These are phyloP conservation scores for Chesias legatella DNA, from an alignment of 2,888 invertebrate species.

Conservation along the genomic window DNA sequence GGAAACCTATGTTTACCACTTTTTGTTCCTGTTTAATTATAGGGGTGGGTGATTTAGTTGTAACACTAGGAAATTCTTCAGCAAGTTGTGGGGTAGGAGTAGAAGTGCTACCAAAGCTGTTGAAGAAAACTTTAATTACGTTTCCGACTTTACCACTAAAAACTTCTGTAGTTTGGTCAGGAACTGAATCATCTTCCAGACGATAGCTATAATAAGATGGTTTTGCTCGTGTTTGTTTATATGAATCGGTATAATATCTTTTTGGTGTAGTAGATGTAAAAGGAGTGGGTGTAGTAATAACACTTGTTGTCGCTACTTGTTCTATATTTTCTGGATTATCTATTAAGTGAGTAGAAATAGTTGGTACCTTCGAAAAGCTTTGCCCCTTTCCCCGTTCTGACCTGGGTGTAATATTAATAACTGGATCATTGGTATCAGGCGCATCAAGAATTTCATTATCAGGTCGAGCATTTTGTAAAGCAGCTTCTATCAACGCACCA, in stretches of 20 bases:
- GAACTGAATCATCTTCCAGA: conserved; percentile 56
- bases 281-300: conserved; percentile 35
- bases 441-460: conserved; percentile 23
- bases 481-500: conserved; percentile 44
- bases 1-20: conserved; percentile 62
- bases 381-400: conserved; percentile 31
- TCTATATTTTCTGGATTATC: conserved; percentile 40
- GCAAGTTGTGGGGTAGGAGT: conserved; percentile 34
- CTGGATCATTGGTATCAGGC: conserved; percentile 22
- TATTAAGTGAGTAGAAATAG: conserved; percentile 77
- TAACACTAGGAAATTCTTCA: conserved; percentile 33
- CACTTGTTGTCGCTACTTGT: conserved; percentile 40
- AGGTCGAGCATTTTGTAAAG: conserved; percentile 36
- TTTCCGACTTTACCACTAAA: conserved; percentile 63
- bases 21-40: conserved; percentile 38
- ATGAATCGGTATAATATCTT: conserved; percentile 34
- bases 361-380: conserved; percentile 55
- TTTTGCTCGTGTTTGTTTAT: conserved; percentile 42
- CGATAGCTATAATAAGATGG: conserved; percentile 65
- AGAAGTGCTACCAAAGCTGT: conserved; percentile 47
- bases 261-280: conserved; percentile 34
- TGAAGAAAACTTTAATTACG: conserved; percentile 64
- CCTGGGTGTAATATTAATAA: conserved; percentile 31
- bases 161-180: conserved; percentile 67
- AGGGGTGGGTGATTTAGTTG: conserved; percentile 34